Conservation (phyloP, 1,140 invertebrate species). For the Leptinotarsa undecemlineata region DNA sequence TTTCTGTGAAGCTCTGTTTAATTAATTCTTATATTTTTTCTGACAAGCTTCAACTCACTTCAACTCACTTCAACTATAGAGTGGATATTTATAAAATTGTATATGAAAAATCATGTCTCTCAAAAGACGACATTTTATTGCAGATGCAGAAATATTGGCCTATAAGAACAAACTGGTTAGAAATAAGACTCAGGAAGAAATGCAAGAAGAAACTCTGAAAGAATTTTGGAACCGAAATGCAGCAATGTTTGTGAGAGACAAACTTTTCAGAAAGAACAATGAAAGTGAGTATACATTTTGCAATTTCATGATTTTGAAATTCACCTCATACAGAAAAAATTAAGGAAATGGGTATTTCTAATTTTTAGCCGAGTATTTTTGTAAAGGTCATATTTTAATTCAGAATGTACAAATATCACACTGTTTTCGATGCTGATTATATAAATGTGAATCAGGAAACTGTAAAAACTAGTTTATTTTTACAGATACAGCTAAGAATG, state of each 20-base stretch:
- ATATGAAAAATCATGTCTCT: too few species aligned
- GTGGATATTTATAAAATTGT: too few species aligned
- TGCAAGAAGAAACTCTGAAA: constrained; percentile 34
- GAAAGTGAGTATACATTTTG: constrained; percentile 35
- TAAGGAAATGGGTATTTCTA: background rate
- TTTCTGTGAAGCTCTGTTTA: too few species aligned
- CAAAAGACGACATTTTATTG: background rate
- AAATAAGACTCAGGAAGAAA: constrained; percentile 31
- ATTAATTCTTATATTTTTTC: too few species aligned
- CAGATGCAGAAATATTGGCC: background rate
- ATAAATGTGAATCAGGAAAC: background rate
- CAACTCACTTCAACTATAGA: too few species aligned
- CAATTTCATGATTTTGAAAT: background rate
- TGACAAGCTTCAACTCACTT: too few species aligned
- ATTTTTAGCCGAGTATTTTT: background rate
- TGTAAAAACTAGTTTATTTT: background rate
- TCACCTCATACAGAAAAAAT: background rate
- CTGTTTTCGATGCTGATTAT: background rate
- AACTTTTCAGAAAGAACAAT: constrained; percentile 29
- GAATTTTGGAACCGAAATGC: constrained; percentile 38
- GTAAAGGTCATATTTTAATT: background rate
- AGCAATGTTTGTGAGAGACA: constrained; percentile 29
- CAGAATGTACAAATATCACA: background rate
- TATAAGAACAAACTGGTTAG: constrained; percentile 27
- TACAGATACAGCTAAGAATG: constrained; percentile 66